These are phyloP conservation scores for Calonectris borealis DNA, from an alignment of 2,113 vertebrate genomes.

Conservation along the genomic window DNA sequence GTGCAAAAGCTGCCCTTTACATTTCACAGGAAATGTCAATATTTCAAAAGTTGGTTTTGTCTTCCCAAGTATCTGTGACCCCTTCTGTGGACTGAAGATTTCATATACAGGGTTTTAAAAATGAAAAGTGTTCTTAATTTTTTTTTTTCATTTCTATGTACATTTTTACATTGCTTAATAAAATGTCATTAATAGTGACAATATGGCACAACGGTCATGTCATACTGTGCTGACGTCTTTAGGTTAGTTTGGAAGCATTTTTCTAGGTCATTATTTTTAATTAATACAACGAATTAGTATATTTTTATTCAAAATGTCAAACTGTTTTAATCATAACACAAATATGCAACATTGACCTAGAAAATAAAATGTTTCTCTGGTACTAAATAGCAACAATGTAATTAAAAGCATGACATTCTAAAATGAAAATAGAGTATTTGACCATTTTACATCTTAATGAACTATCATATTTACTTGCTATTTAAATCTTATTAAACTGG, in stretches of 20 bases:
- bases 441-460: constrained; percentile 46
- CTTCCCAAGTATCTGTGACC: background rate
- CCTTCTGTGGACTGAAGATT: background rate
- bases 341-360: constrained; percentile 37
- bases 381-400: constrained; percentile 29
- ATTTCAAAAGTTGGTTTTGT: constrained; percentile 28
- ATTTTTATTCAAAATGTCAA: constrained; percentile 62
- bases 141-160: background rate
- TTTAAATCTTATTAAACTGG: constrained; percentile 14
- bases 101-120: background rate
- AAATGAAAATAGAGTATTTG: constrained; percentile 48
- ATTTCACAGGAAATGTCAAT: constrained; percentile 40
- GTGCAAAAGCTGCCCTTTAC: constrained; percentile 43
- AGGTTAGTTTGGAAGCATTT: constrained; percentile 16
- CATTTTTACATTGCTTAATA: background rate
- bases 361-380: constrained; percentile 19
- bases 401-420: constrained; percentile 40
- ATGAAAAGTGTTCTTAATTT: background rate
- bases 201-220: constrained; percentile 16
- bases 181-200: constrained; percentile 5
- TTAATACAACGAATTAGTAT: constrained; percentile 41
- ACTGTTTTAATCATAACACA: constrained; percentile 42
- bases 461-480: background rate
- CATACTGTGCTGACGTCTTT: background rate
- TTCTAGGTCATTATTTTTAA: constrained; percentile 64